Evolutionary conservation across 1,140 invertebrate genomes (phyloP).

Genomic region (Ceratosolen solmsi): DNA sequence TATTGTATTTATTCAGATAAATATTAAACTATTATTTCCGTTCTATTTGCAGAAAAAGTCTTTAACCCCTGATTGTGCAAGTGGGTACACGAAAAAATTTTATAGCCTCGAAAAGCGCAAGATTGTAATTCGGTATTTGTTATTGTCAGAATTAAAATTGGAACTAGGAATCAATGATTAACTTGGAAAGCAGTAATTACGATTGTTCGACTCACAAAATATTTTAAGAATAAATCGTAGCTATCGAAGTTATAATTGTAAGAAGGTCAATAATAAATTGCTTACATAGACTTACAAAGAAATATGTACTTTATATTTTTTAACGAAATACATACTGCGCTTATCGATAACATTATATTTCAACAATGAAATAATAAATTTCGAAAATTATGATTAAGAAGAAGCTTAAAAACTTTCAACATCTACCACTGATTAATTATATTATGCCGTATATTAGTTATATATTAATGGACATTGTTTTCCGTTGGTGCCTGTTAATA

Average conservation of each 20-base stretch:
- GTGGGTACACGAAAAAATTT: neutral
- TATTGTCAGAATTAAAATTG: constrained; percentile 2
- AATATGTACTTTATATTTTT: no score
- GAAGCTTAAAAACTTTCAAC: no score
- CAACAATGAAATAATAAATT: no score
- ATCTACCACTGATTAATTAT: no score
- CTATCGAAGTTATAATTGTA: neutral
- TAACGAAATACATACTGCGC: neutral
- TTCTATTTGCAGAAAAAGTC: constrained; percentile 17
- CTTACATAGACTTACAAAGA: neutral
- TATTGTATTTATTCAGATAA: no score
- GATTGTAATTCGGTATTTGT: neutral
- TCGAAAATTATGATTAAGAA: no score
- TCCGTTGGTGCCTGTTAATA: no score
- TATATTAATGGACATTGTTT: no score
- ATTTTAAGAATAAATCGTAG: neutral
- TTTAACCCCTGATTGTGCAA: neutral
- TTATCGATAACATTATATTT: neutral
- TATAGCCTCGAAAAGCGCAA: neutral
- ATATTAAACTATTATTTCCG: neutral
- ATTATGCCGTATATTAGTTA: no score
- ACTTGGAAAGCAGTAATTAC: neutral
- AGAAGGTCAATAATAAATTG: neutral
- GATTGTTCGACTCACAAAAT: neutral
- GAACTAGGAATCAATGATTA: neutral